Percentiles rank a stretch among this genome's conserved stretches.
phyloP scores from a whole-genome alignment of 2,797 vertebrate genomes.

The Pseudomugil gertrudae region DNA sequence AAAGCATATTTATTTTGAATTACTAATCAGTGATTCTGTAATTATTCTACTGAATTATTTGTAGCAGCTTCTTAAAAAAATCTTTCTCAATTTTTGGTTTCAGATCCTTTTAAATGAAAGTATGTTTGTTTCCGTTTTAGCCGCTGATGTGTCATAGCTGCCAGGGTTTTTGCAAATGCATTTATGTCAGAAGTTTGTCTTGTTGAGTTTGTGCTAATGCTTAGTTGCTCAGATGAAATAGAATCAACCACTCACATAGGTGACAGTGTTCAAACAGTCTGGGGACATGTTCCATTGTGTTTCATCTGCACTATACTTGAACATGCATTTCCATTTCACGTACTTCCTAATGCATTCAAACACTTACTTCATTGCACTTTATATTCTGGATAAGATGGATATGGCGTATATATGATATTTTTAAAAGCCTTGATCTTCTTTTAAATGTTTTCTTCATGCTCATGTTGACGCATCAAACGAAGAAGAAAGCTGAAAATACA shows the following conservation, averaged over 20 bases:
- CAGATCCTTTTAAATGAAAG: constrained; percentile 2
- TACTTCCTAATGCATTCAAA: constrained; percentile 32
- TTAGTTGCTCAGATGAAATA: constrained; percentile 10
- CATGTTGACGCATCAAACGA: constrained; percentile 32
- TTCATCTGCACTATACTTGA: constrained; percentile 33
- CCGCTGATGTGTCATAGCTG: not conserved
- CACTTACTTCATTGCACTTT: constrained; percentile 34
- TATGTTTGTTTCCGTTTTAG: constrained; percentile 11
- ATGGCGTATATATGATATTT: constrained; percentile 7
- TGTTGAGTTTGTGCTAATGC: constrained; percentile 17
- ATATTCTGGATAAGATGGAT: constrained; percentile 26
- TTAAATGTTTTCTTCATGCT: constrained; percentile 23
- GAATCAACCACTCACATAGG: constrained; percentile 36
- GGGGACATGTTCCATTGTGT: constrained; percentile 26
- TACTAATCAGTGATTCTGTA: not conserved
- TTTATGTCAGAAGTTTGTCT: constrained; percentile 14
- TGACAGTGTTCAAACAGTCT: constrained; percentile 27
- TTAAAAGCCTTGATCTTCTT: constrained; percentile 26
- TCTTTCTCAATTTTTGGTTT: not conserved
- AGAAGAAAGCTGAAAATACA: constrained; percentile 48
- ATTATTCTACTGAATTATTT: not conserved
- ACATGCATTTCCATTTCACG: constrained; percentile 54
- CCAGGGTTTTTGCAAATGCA: not conserved
- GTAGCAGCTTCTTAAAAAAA: not conserved
- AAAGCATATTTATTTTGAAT: not conserved